phyloP scores from a whole-genome alignment of 2,888 invertebrate species.

The Mesopsocus fuscifrons region DNA sequence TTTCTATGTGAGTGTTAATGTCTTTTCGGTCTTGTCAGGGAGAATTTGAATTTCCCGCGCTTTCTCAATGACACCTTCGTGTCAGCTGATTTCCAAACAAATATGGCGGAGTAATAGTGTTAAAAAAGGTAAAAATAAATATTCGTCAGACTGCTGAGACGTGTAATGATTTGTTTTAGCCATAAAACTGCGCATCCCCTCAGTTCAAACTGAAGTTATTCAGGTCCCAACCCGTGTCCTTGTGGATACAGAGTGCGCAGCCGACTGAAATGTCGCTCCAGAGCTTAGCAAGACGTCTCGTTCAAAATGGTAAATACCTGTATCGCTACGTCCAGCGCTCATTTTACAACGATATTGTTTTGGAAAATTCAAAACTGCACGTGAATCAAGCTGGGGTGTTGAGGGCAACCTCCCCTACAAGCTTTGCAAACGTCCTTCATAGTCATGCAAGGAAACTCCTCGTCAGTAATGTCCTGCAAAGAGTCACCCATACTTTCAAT shows the following conservation, averaged over 20 bases:
- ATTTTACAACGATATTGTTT: constrained; percentile 15
- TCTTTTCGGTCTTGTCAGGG: no score
- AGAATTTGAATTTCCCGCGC: no score
- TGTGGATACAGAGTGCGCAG: constrained; percentile 12
- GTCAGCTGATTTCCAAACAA: no score
- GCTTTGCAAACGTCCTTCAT: constrained; percentile 18
- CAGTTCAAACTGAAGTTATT: constrained; percentile 1
- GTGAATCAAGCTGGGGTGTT: constrained; percentile 16
- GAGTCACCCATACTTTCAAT: constrained; percentile 45
- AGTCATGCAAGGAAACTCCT: constrained; percentile 41
- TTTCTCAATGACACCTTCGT: no score
- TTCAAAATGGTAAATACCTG: constrained; percentile 38
- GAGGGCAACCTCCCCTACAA: constrained; percentile 20
- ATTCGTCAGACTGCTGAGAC: no score
- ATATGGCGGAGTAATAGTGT: no score
- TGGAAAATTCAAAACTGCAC: constrained; percentile 17
- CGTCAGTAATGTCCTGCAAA: constrained; percentile 45
- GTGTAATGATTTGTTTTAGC: no score
- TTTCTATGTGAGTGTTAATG: no score
- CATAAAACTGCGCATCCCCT: no score
- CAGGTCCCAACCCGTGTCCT: neutral
- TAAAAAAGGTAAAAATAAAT: no score
- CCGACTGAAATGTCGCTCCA: constrained; percentile 14
- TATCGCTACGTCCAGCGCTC: constrained; percentile 26
- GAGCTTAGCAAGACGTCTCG: constrained; percentile 24